Percentiles rank a stretch among this genome's conserved stretches.
Evolutionary conservation across 2,797 vertebrate genomes (phyloP).

Genomic region (Enteromius mattozi): DNA sequence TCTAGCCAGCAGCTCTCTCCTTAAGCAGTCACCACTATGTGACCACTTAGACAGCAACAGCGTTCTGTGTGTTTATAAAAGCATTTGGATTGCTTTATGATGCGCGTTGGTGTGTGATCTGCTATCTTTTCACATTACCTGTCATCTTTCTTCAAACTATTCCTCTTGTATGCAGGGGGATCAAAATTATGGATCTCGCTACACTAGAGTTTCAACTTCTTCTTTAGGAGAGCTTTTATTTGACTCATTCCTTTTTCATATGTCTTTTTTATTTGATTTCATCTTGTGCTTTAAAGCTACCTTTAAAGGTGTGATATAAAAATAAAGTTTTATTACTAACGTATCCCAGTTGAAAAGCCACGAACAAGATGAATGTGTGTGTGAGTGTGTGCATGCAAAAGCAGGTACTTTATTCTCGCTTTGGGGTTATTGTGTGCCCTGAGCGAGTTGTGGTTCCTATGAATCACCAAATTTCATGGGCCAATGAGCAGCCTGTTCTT

Average conservation of each 20-base stretch:
- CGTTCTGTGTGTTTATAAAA: not conserved
- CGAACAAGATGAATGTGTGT: not conserved
- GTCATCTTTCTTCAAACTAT: not conserved
- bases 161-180: not conserved
- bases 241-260: not conserved
- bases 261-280: conserved; percentile 1
- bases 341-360: not conserved
- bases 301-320: not conserved
- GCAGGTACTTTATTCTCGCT: conserved; percentile 6
- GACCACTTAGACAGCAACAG: not conserved
- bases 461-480: conserved; percentile 32
- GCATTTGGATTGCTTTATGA: not conserved
- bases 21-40: not conserved
- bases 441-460: conserved; percentile 4
- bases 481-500: conserved; percentile 16
- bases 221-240: conserved; percentile 4
- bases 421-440: not conserved
- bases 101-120: not conserved
- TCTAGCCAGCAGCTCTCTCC: conserved; percentile 52
- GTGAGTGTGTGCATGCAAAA: not conserved
- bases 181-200: not conserved
- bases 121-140: not conserved
- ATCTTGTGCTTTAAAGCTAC: conserved; percentile 21
- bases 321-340: conserved; percentile 6
- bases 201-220: not conserved